Evolutionary conservation across 2,888 invertebrate genomes (phyloP).

Genomic region (Drosophila algonquin): DNA sequence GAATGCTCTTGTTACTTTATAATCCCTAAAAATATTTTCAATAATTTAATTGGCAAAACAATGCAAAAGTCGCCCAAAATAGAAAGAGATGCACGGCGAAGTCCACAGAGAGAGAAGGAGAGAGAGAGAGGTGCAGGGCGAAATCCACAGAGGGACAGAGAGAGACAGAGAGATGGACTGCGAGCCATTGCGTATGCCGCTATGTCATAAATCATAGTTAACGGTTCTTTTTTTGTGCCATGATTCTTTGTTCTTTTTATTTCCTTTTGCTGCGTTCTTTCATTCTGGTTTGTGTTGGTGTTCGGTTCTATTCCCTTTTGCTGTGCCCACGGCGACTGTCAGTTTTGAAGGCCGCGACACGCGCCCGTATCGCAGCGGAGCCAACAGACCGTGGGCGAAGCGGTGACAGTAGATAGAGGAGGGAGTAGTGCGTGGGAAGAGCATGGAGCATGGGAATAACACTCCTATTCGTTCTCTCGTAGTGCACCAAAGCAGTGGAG

Average conservation of each 20-base stretch:
- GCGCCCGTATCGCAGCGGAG: constrained; percentile 48
- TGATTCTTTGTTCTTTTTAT: constrained; percentile 26
- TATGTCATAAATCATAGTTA: constrained; percentile 70
- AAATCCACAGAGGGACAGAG: constrained; percentile 7
- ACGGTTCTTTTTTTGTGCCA: constrained; percentile 39
- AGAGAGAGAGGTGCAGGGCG: neutral
- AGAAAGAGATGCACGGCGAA: neutral
- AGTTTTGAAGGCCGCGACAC: constrained; percentile 68
- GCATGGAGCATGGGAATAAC: neutral
- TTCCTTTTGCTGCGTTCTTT: constrained; percentile 21
- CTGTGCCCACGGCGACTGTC: constrained; percentile 63
- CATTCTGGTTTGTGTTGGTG: constrained; percentile 11
- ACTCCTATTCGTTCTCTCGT: neutral
- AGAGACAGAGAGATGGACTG: no score
- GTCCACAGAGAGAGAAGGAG: constrained; percentile 5
- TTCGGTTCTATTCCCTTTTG: constrained; percentile 30
- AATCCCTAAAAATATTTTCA: constrained; percentile 19
- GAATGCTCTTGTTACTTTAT: neutral
- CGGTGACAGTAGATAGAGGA: neutral
- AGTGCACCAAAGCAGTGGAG: neutral
- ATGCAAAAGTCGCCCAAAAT: constrained; percentile 27
- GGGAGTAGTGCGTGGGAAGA: constrained; percentile 5
- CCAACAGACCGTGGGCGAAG: neutral
- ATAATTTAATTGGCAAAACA: constrained; percentile 60
- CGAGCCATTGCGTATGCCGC: constrained; percentile 34